Percentiles rank a stretch among this genome's conserved stretches.
These are phyloP conservation scores for Danio rerio DNA, from an alignment of 2,113 vertebrate genomes.

Conservation along the genomic window DNA sequence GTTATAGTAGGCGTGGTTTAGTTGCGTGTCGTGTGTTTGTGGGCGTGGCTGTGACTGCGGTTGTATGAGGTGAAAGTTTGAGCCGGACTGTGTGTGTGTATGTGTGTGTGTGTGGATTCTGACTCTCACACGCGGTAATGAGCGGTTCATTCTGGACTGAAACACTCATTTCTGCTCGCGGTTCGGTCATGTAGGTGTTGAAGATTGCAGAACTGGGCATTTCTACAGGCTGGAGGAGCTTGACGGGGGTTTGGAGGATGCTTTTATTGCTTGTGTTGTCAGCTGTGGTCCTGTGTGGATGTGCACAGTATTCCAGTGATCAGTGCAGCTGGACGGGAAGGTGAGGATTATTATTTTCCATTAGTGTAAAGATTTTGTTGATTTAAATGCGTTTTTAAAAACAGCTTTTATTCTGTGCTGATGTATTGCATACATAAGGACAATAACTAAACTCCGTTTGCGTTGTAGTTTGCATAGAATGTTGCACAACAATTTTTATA, in stretches of 20 bases:
- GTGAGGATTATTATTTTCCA: constrained; percentile 69
- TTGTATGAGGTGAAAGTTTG: neutral
- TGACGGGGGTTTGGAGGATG: constrained; percentile 55
- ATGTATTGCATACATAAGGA: neutral
- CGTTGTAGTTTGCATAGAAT: no score
- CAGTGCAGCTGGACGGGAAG: constrained; percentile 94
- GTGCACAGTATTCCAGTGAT: constrained; percentile 90
- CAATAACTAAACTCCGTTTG: no score
- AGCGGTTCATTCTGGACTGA: neutral
- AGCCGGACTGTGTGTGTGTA: neutral
- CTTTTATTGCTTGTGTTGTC: constrained; percentile 54
- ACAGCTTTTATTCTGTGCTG: neutral
- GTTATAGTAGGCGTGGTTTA: neutral
- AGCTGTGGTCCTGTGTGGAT: constrained; percentile 73
- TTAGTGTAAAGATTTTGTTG: no score
- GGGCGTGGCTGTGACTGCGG: neutral
- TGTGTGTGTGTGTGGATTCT: neutral
- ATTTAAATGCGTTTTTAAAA: no score
- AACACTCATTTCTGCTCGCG: neutral
- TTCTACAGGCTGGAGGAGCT: constrained; percentile 17
- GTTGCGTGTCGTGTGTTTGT: neutral
- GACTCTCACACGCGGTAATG: neutral
- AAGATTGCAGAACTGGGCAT: neutral
- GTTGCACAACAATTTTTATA: no score
- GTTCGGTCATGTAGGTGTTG: neutral